A percentile compares a stretch with the other conserved stretches of the same genome.
Evolutionary conservation across 2,888 invertebrate genomes (phyloP).

Genomic region (Dryomyza anilis): DNA sequence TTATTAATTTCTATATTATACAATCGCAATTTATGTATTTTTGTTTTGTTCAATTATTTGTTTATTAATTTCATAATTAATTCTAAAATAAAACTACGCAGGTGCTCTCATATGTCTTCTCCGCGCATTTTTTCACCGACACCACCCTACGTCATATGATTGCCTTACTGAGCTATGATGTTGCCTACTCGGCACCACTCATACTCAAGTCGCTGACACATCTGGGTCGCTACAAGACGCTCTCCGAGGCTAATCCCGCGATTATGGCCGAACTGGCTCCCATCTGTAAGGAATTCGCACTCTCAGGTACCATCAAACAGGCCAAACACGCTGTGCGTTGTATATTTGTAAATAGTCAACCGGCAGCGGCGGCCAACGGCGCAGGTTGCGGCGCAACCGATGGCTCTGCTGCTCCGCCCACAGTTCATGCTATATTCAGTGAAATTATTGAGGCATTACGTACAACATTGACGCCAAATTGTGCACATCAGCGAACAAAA

Average conservation of each 20-base stretch:
- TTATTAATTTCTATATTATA: neutral
- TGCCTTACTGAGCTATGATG: slow-evolving; percentile 70
- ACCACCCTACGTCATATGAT: slow-evolving; percentile 82
- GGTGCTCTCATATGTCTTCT: slow-evolving; percentile 85
- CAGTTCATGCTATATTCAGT: slow-evolving; percentile 75
- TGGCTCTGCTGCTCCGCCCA: slow-evolving; percentile 34
- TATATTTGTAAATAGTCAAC: slow-evolving; percentile 79
- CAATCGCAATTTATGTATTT: slow-evolving; percentile 1
- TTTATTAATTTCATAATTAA: too few species aligned
- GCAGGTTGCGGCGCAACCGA: too few species aligned
- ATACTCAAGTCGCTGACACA: slow-evolving; percentile 84
- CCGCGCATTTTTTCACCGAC: slow-evolving; percentile 87
- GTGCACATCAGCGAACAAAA: slow-evolving; percentile 87
- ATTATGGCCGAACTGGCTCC: slow-evolving; percentile 81
- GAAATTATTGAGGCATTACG: slow-evolving; percentile 82
- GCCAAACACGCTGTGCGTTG: slow-evolving; percentile 96
- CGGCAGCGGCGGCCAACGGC: slow-evolving; percentile 35
- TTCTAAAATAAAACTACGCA: too few species aligned
- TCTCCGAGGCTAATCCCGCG: slow-evolving; percentile 77
- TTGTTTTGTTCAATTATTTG: too few species aligned
- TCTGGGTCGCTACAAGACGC: slow-evolving; percentile 83
- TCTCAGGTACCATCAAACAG: slow-evolving; percentile 90
- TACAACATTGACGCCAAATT: slow-evolving; percentile 74
- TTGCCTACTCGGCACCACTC: slow-evolving; percentile 79
- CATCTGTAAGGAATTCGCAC: slow-evolving; percentile 85